Evolutionary conservation across 2,888 invertebrate species (phyloP).

Genomic region (Cheilosia variabilis): DNA sequence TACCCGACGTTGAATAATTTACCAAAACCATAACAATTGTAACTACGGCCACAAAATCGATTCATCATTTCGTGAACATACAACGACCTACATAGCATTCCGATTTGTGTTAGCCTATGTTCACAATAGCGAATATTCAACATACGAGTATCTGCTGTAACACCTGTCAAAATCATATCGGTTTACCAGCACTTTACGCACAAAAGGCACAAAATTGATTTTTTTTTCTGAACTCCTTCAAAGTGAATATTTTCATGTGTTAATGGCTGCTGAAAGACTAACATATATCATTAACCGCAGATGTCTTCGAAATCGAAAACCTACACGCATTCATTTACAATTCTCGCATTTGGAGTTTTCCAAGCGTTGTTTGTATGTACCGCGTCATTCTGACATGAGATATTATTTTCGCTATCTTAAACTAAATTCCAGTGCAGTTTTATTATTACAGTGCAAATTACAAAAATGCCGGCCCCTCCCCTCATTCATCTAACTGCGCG

Average conservation of each 20-base stretch:
- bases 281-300: slow-evolving; percentile 39
- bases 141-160: slow-evolving; percentile 1
- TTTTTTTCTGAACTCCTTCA: slow-evolving; percentile 33
- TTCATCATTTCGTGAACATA: slow-evolving; percentile 1
- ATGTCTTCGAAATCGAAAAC: slow-evolving; percentile 38
- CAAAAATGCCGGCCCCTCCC: neutral
- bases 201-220: neutral
- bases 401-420: slow-evolving; percentile 4
- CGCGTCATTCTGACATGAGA: slow-evolving; percentile 14
- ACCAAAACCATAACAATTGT: slow-evolving; percentile 6
- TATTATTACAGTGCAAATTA: neutral
- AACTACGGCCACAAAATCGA: neutral
- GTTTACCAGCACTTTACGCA: neutral
- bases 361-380: neutral
- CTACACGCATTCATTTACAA: slow-evolving; percentile 45
- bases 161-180: slow-evolving; percentile 43
- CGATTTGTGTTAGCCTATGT: neutral
- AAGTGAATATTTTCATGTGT: slow-evolving; percentile 26
- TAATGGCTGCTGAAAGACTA: slow-evolving; percentile 6
- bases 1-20: slow-evolving; percentile 6
- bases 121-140: neutral
- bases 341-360: slow-evolving; percentile 9
- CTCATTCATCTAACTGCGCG: slow-evolving; percentile 20
- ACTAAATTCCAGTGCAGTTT: neutral
- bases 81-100: neutral